phyloP scores from a whole-genome alignment of 2,888 invertebrate species.

The Schrankia costaestrigalis region DNA sequence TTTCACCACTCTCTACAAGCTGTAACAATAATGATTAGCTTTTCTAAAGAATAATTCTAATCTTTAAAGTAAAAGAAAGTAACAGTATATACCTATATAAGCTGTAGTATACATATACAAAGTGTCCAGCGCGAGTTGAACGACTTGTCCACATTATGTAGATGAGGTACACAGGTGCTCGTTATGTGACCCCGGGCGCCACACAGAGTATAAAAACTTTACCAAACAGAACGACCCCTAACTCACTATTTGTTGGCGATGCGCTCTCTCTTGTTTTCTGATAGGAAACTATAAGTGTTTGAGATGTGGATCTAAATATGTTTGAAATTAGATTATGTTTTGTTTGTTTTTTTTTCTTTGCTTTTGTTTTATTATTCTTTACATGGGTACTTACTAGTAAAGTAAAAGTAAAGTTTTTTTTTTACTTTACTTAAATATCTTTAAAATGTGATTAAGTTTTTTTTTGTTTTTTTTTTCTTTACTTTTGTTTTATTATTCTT shows the following conservation, averaged over 20 bases:
- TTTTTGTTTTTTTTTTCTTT: no score
- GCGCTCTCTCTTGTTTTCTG: constrained; percentile 29
- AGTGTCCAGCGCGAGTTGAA: constrained; percentile 62
- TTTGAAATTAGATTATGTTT: constrained; percentile 6
- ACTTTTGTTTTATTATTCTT: no score
- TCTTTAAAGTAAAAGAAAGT: background rate
- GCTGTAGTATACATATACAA: constrained; percentile 18
- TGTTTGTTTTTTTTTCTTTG: constrained; percentile 14
- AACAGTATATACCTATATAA: background rate
- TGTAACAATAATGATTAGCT: background rate
- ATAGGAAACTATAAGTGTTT: constrained; percentile 22
- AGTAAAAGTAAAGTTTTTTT: no score
- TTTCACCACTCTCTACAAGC: no score
- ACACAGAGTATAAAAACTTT: constrained; percentile 72
- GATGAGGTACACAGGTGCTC: constrained; percentile 74
- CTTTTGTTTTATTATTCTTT: no score
- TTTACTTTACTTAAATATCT: no score
- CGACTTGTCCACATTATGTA: constrained; percentile 78
- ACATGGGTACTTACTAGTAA: no score
- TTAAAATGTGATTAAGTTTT: no score
- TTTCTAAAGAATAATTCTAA: background rate
- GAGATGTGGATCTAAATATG: constrained; percentile 13
- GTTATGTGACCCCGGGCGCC: constrained; percentile 66
- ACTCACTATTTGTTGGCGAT: constrained; percentile 63
- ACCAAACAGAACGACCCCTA: constrained; percentile 64